phyloP scores from a whole-genome alignment of 2,888 invertebrate genomes.

The Ethmia dodecea region DNA sequence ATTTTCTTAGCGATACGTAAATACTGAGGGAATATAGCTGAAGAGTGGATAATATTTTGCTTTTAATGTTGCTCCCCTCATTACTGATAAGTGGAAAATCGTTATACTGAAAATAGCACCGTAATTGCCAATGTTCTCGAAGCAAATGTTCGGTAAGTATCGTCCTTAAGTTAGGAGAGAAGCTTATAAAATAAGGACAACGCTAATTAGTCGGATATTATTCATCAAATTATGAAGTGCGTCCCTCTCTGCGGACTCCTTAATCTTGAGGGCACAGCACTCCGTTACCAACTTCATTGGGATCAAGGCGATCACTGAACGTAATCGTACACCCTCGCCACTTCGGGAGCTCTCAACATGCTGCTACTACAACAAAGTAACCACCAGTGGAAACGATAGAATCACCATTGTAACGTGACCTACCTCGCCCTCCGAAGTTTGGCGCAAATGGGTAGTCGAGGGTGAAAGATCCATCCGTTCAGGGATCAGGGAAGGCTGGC shows the following conservation, averaged over 20 bases:
- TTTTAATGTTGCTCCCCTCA: too few species aligned
- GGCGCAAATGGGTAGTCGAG: constrained; percentile 23
- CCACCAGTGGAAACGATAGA: constrained; percentile 32
- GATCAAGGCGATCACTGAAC: constrained; percentile 69
- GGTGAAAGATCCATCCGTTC: constrained; percentile 36
- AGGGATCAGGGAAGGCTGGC: constrained; percentile 27
- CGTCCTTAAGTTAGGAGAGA: too few species aligned
- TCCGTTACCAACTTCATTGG: constrained; percentile 66
- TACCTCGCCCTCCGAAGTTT: constrained; percentile 25
- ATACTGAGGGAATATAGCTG: too few species aligned
- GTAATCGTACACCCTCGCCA: constrained; percentile 64
- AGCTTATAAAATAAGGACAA: too few species aligned
- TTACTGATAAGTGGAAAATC: too few species aligned
- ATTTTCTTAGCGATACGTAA: too few species aligned
- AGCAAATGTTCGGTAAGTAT: too few species aligned
- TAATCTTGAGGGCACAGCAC: constrained; percentile 38
- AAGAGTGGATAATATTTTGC: too few species aligned
- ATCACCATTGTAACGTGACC: constrained; percentile 35
- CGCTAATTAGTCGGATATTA: too few species aligned
- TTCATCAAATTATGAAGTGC: too few species aligned
- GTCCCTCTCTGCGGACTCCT: constrained; percentile 12
- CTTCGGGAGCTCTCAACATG: constrained; percentile 43
- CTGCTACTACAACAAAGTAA: constrained; percentile 42
- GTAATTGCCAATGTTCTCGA: too few species aligned
- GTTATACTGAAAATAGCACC: too few species aligned